Conservation (phyloP, 2,113 vertebrate species). For the Oenanthe oenanthe region DNA sequence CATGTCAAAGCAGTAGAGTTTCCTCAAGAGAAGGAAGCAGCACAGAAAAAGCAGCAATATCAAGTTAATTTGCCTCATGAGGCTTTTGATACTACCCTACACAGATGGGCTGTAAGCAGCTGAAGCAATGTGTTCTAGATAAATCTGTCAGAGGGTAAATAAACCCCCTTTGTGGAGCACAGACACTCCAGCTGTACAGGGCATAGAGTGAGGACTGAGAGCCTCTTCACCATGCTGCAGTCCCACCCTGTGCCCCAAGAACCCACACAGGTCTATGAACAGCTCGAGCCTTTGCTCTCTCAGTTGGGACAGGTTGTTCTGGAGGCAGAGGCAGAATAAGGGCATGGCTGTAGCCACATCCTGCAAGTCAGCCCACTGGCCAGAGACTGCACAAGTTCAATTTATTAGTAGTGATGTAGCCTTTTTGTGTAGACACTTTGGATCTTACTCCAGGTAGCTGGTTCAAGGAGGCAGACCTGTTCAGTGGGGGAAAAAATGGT, state of each 20-base stretch:
- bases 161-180: background rate
- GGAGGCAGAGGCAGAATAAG: background rate
- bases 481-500: background rate
- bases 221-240: background rate
- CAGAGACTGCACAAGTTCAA: background rate
- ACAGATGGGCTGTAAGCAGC: background rate
- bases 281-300: background rate
- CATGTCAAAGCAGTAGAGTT: background rate
- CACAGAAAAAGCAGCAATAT: background rate
- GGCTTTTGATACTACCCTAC: background rate
- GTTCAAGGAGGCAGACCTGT: background rate
- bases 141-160: background rate
- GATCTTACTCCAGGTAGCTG: background rate
- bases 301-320: background rate
- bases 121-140: background rate
- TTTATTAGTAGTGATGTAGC: background rate
- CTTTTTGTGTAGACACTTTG: background rate
- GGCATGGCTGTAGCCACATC: background rate
- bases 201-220: accelerated
- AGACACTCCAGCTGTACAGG: background rate
- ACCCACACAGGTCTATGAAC: background rate
- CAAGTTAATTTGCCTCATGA: background rate
- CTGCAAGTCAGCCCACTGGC: background rate
- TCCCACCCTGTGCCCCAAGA: background rate
- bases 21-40: background rate